phyloP scores from a whole-genome alignment of 2,888 invertebrate genomes.

The Acleris cristana region DNA sequence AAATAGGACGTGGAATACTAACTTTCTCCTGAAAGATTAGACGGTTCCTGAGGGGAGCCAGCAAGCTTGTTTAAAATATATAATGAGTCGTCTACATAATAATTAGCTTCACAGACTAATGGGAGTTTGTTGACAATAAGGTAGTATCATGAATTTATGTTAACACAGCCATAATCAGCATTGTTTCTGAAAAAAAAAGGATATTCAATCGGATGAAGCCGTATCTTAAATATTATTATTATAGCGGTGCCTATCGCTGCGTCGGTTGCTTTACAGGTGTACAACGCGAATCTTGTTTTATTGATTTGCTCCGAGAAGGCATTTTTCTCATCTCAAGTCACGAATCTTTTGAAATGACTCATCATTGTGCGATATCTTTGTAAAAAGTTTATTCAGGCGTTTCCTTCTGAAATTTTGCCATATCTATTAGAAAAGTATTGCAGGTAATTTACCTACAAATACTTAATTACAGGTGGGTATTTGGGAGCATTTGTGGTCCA shows the following conservation, averaged over 20 bases:
- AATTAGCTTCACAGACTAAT: too few relatives aligned
- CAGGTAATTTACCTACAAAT: too few relatives aligned
- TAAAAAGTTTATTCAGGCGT: background rate
- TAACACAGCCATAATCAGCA: too few relatives aligned
- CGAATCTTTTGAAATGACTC: constrained; percentile 2
- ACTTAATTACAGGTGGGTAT: background rate
- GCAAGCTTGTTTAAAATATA: too few relatives aligned
- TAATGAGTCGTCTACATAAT: too few relatives aligned
- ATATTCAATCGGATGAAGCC: constrained; percentile 43
- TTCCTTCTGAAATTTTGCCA: background rate
- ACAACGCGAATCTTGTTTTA: constrained; percentile 7
- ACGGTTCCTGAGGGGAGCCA: too few relatives aligned
- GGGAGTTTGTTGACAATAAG: too few relatives aligned
- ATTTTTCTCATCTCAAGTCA: background rate
- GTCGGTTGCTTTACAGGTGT: background rate
- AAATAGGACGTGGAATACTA: too few relatives aligned
- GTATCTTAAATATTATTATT: constrained; percentile 1
- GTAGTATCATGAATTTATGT: too few relatives aligned
- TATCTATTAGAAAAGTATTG: too few relatives aligned
- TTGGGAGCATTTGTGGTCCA: constrained; percentile 23
- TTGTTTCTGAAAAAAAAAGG: too few relatives aligned
- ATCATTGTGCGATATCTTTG: constrained; percentile 9
- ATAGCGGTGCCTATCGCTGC: background rate
- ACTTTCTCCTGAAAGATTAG: too few relatives aligned
- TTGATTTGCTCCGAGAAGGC: constrained; percentile 4